Evolutionary conservation across 2,888 invertebrate species (phyloP).

Genomic region (Azorinus chamasolen): DNA sequence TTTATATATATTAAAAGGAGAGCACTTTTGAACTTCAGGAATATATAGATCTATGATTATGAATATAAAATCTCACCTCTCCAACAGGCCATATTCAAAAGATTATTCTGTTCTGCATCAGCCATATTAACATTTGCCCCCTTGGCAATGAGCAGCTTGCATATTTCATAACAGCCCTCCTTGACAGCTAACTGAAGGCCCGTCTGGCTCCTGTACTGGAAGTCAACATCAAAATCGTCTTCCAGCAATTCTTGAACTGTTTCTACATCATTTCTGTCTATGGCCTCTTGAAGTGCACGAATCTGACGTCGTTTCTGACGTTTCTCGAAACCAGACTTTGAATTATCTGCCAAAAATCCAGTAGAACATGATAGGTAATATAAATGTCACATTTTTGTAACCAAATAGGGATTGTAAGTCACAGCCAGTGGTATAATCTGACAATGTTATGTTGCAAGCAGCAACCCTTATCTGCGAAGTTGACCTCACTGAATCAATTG

Average conservation of each 20-base stretch:
- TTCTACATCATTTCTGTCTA: conserved; percentile 70
- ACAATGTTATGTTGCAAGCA: too few relatives aligned
- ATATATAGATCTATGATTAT: too few relatives aligned
- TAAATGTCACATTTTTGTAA: too few relatives aligned
- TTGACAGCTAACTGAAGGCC: conserved; percentile 82
- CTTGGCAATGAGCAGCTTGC: conserved; percentile 75
- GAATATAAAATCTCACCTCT: too few relatives aligned
- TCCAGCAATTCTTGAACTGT: conserved; percentile 72
- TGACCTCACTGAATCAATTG: too few relatives aligned
- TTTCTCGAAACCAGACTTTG: conserved; percentile 76
- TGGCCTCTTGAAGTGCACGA: conserved; percentile 80
- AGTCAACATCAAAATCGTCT: conserved; percentile 83
- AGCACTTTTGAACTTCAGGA: too few relatives aligned
- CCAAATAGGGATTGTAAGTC: too few relatives aligned
- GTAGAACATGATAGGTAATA: too few relatives aligned
- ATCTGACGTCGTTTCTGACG: conserved; percentile 81
- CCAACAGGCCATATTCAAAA: conserved; percentile 82
- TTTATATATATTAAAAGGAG: too few relatives aligned
- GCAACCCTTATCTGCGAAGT: too few relatives aligned
- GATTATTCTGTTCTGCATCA: conserved; percentile 80
- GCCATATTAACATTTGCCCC: conserved; percentile 82
- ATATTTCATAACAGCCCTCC: conserved; percentile 77
- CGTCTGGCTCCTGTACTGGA: conserved; percentile 82
- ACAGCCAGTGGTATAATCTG: too few relatives aligned
- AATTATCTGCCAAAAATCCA: conserved; percentile 59